Base-by-base conservation (phyloP, 2,113 vertebrate species). In the Forbesichthys papilliferus region DNA sequence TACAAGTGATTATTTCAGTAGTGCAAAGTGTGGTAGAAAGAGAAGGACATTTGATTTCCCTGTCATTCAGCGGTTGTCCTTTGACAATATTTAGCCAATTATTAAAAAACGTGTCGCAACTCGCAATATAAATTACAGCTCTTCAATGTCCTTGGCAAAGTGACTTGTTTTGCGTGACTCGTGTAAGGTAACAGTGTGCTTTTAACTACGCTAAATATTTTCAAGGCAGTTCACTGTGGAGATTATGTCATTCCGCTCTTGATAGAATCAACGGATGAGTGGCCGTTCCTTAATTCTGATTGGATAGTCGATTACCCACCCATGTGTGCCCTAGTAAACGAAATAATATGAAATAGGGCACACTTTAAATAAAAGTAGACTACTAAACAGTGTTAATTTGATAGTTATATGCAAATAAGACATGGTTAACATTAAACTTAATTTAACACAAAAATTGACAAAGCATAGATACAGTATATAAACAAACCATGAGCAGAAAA, bases 241-340 rank as follows among this genome's bases (percentile, higher is more conserved):
- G n/a, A 13, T 14, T 9, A 20, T 20, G 61, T 56, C 64, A 56
- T 49, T 42, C 16, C 47, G 58, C 66, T n/a, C 53, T 20, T 20
- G 68, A 42, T 36, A 10, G 47, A 57, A 74, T 47, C 46, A 71
- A 74, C 68, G 79, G 89, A 89, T 89, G 89, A 86, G 88, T 74
- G 3, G 74, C 63, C 2, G 62, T 53, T 73, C 20, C 84, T 70
- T 1, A 0, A 11, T 54, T 75, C 54, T 91, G 84, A 92, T 92
- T 91, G 89, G 91, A 69, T n/a, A 55, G 6, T 3, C 11, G 1
- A 48, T 11, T 69, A 11, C 33, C 78, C 77, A 53, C 61, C 78
- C 82, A 71, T 57, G 16, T 16, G 16, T 16, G 67, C 81, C 47
- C 5, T 5, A 60, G 48, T 27, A 9, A 85, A 70, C 84, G 82